These are phyloP conservation scores for Cheirogaleus major DNA, from an alignment of 2,797 vertebrate species.

Conservation along the genomic window DNA sequence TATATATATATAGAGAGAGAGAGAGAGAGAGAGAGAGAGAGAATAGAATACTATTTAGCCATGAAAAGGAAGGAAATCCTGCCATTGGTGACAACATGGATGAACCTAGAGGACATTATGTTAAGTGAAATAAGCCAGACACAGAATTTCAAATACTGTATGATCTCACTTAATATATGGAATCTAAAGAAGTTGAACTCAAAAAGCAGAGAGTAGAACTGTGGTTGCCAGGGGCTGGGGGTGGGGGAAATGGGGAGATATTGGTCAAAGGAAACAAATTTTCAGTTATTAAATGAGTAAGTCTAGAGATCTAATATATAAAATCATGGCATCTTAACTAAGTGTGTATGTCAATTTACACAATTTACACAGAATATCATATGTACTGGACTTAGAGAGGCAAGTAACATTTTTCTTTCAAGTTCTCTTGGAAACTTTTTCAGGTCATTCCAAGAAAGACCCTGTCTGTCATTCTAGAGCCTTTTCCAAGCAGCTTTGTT, in stretches of 20 bases:
- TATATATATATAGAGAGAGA: too few species aligned
- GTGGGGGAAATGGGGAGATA: background rate
- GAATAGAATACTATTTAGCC: background rate
- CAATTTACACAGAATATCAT: background rate
- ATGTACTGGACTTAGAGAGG: background rate
- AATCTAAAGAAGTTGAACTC: background rate
- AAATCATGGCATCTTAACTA: background rate
- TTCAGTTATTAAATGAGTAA: background rate
- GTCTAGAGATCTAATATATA: background rate
- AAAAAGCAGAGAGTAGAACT: background rate
- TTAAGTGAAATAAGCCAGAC: background rate
- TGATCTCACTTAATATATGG: background rate
- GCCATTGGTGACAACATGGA: background rate
- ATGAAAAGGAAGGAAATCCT: background rate
- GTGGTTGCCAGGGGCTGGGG: background rate
- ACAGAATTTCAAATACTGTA: background rate
- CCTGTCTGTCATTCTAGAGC: background rate
- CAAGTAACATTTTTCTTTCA: background rate
- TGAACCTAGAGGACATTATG: background rate
- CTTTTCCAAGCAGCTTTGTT: background rate
- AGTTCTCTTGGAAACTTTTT: background rate
- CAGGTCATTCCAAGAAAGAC: background rate
- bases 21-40: background rate
- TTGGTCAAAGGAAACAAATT: background rate
- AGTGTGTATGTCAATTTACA: background rate